These are phyloP conservation scores for Takifugu rubripes DNA, from an alignment of 2,797 vertebrate species.

Conservation along the genomic window DNA sequence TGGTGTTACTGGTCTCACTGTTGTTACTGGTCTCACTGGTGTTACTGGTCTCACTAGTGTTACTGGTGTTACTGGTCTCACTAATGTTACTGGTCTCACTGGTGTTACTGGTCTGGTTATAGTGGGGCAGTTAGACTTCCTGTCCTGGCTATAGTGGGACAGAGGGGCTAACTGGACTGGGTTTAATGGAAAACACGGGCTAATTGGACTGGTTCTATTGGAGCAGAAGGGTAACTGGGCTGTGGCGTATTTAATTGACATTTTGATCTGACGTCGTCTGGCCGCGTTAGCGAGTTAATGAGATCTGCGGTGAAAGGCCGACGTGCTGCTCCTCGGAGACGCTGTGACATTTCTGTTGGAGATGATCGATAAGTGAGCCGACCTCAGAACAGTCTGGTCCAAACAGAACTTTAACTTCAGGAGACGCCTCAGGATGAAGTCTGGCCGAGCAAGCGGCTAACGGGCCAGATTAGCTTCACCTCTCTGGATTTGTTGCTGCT, in stretches of 20 bases:
- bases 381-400: conserved; percentile 10
- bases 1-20: no score
- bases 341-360: conserved; percentile 62
- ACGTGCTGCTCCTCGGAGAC: conserved; percentile 50
- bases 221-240: not conserved
- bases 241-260: conserved; percentile 44
- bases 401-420: conserved; percentile 26
- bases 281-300: conserved; percentile 56
- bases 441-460: conserved; percentile 28
- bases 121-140: no score
- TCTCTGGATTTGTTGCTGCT: conserved; percentile 17
- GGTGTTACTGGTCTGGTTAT: no score
- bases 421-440: not conserved
- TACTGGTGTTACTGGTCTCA: no score
- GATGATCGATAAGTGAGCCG: conserved; percentile 61
- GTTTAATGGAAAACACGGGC: not conserved
- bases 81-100: no score
- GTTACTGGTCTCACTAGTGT: no score
- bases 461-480: conserved; percentile 38
- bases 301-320: conserved; percentile 66
- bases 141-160: not conserved
- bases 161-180: not conserved
- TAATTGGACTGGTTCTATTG: not conserved
- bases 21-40: no score
- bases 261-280: conserved; percentile 59